Conservation (phyloP, 2,113 vertebrate genomes). For the Sarotherodon lohbergeri region DNA sequence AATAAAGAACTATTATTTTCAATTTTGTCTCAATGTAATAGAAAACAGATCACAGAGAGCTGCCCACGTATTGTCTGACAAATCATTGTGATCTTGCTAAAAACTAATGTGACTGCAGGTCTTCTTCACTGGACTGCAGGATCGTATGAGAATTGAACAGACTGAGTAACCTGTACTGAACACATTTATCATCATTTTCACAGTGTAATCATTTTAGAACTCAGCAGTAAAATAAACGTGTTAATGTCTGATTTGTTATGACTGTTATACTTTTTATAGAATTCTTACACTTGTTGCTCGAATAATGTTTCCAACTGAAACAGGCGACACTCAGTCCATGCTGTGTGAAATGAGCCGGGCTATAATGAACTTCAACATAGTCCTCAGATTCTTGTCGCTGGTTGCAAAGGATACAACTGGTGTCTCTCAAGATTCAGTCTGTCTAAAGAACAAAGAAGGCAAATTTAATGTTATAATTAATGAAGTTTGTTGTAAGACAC, state of each 20-base stretch:
- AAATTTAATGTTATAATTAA: neutral
- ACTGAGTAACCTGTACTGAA: neutral
- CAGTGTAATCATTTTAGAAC: neutral
- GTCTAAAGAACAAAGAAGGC: neutral
- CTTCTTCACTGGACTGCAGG: neutral
- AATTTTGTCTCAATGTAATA: neutral
- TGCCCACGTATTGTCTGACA: neutral
- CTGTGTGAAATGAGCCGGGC: neutral
- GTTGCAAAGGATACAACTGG: neutral
- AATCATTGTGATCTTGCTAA: neutral
- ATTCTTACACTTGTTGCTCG: neutral
- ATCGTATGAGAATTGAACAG: accelerated
- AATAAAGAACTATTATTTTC: neutral
- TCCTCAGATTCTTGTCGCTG: neutral
- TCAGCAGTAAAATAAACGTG: neutral
- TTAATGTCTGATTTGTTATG: neutral
- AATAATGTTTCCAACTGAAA: neutral
- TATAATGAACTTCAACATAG: neutral
- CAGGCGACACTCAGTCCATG: neutral
- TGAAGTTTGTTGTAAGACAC: neutral
- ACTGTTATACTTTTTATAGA: too few species aligned
- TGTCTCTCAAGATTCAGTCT: neutral
- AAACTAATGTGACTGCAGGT: neutral
- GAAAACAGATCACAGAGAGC: neutral
- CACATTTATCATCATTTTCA: neutral